These are phyloP conservation scores for Polydesmus complanatus DNA, from an alignment of 2,888 invertebrate species.

Conservation along the genomic window DNA sequence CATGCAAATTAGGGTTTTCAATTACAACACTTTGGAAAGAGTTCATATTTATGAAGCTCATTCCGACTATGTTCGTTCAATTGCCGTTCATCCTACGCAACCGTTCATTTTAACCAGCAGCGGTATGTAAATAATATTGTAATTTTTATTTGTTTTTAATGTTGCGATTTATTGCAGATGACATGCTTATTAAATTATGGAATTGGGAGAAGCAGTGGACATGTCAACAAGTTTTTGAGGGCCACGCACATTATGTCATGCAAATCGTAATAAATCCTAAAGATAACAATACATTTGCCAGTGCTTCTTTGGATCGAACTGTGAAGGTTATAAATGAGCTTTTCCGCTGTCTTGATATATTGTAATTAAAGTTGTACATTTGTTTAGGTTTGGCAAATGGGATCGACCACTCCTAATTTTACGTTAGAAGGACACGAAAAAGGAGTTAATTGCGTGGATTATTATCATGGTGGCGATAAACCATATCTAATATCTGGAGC, in stretches of 20 bases:
- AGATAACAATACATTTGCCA: slow-evolving; percentile 98
- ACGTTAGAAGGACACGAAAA: slow-evolving; percentile 95
- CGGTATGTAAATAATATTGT: slow-evolving; percentile 45
- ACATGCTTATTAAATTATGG: slow-evolving; percentile 97
- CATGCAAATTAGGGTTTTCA: slow-evolving; percentile 71
- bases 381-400: slow-evolving; percentile 83
- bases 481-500: slow-evolving; percentile 98
- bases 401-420: slow-evolving; percentile 93
- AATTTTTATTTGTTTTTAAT: not conserved
- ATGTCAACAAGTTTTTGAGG: slow-evolving; percentile 96
- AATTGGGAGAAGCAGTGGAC: slow-evolving; percentile 99
- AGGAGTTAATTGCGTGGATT: slow-evolving; percentile 98
- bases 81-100: slow-evolving; percentile 93
- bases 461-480: slow-evolving; percentile 97
- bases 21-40: slow-evolving; percentile 95
- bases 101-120: slow-evolving; percentile 92
- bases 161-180: slow-evolving; percentile 49
- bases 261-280: slow-evolving; percentile 99
- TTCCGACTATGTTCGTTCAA: slow-evolving; percentile 92
- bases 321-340: slow-evolving; percentile 54
- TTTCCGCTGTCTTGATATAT: not conserved
- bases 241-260: slow-evolving; percentile 99
- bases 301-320: slow-evolving; percentile 94
- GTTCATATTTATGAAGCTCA: slow-evolving; percentile 96
- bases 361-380: slow-evolving; percentile 5